A percentile compares a stretch with the other conserved stretches of the same genome.
phyloP scores from a whole-genome alignment of 2,797 vertebrate genomes.

The Coregonus sp. region DNA sequence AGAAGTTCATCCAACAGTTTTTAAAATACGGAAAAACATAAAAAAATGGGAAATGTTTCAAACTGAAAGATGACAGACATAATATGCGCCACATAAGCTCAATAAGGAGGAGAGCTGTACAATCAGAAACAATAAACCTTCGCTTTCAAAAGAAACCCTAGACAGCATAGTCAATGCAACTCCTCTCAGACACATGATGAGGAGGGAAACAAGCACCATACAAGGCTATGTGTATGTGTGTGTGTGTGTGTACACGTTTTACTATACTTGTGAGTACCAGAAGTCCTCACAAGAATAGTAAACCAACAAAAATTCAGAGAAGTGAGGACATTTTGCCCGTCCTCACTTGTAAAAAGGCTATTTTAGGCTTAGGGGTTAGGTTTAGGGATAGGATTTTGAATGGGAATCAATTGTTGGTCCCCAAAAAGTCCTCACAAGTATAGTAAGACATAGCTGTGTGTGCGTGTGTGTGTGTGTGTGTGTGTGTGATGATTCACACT shows the following conservation, averaged over 20 bases:
- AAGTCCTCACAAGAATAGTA: no score
- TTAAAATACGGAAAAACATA: neutral
- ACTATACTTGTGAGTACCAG: no score
- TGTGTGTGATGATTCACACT: conserved; percentile 24
- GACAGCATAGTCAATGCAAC: neutral
- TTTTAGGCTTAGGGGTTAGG: no score
- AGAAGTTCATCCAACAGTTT: neutral
- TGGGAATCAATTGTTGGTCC: no score
- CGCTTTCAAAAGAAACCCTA: neutral
- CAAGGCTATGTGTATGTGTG: conserved; percentile 20
- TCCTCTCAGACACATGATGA: neutral
- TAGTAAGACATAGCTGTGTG: conserved; percentile 18
- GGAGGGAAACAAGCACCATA: conserved; percentile 13
- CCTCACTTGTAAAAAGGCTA: no score
- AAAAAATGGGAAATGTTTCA: neutral
- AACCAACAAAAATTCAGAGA: no score
- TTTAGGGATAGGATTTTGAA: no score
- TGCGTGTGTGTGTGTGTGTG: conserved; percentile 21
- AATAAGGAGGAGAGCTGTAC: neutral
- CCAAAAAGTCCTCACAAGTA: no score
- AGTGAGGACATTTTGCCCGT: no score
- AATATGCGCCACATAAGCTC: neutral
- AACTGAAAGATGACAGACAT: neutral
- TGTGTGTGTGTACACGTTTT: neutral
- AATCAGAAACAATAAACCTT: neutral